Evolutionary conservation across 2,113 vertebrate species (phyloP).

Genomic region (Fregetta grallaria): DNA sequence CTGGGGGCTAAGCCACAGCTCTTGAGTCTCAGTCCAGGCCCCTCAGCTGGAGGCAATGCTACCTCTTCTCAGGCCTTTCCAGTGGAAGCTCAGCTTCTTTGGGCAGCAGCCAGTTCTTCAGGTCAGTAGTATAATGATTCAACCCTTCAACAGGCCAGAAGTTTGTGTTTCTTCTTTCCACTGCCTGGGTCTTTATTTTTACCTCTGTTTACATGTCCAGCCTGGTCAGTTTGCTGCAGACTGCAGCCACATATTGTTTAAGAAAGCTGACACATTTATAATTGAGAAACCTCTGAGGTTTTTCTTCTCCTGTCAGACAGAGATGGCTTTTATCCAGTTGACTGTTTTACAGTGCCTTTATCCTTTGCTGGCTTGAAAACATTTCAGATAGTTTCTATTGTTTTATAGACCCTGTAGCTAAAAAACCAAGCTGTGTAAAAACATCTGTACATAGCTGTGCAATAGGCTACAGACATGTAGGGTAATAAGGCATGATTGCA

Average conservation of each 20-base stretch:
- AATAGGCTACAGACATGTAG: constrained; percentile 5
- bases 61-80: background rate
- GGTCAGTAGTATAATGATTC: background rate
- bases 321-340: constrained; percentile 44
- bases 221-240: background rate
- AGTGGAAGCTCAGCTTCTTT: background rate
- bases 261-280: background rate
- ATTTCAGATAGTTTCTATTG: constrained; percentile 53
- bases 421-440: constrained; percentile 44
- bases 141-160: background rate
- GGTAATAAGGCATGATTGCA: constrained; percentile 44
- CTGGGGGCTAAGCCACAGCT: background rate
- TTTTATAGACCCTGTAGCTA: constrained; percentile 53
- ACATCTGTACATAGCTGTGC: constrained; percentile 49
- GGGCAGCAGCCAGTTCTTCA: background rate
- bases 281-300: constrained; percentile 14
- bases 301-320: constrained; percentile 44
- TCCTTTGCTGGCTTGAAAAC: constrained; percentile 52
- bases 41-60: background rate
- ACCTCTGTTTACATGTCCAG: background rate
- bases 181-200: background rate
- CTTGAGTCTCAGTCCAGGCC: background rate
- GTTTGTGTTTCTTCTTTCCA: background rate
- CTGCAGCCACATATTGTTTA: background rate
- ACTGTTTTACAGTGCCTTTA: constrained; percentile 55